Evolutionary conservation across 1,140 invertebrate species (phyloP).

Genomic region (Lepidurus packardi): DNA sequence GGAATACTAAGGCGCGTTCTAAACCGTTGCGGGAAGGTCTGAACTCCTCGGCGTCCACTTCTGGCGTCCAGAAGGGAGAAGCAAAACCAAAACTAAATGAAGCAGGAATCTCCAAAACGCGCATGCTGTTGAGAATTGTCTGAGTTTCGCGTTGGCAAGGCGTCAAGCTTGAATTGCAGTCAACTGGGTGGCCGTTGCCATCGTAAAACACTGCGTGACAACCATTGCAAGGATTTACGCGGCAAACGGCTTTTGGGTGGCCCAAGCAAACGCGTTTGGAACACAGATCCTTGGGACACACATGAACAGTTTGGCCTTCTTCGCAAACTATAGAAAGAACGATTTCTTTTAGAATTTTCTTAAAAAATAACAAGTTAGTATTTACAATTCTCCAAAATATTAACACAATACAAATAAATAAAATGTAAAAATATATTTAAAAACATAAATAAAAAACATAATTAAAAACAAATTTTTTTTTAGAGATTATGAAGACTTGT

Average conservation of each 20-base stretch:
- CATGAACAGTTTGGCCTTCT: conserved; percentile 42
- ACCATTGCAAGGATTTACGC: conserved; percentile 45
- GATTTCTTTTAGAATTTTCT: neutral
- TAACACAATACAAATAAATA: too few relatives aligned
- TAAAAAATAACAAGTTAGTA: neutral
- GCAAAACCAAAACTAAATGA: neutral
- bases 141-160: conserved; percentile 42
- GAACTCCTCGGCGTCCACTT: conserved; percentile 31
- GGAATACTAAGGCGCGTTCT: neutral
- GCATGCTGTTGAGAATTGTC: conserved; percentile 22
- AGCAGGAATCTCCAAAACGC: neutral
- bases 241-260: conserved; percentile 44
- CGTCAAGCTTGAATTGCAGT: conserved; percentile 43
- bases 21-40: neutral
- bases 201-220: conserved; percentile 43
- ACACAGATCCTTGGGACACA: conserved; percentile 44
- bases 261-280: conserved; percentile 44
- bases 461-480: too few relatives aligned
- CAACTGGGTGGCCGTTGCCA: conserved; percentile 41
- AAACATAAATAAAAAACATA: too few relatives aligned
- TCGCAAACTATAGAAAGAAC: conserved; percentile 41
- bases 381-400: neutral
- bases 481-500: too few relatives aligned
- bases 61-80: neutral
- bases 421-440: too few relatives aligned